Evolutionary conservation across 2,888 invertebrate genomes (phyloP).

Genomic region (Thysanoteuthis rhombus): DNA sequence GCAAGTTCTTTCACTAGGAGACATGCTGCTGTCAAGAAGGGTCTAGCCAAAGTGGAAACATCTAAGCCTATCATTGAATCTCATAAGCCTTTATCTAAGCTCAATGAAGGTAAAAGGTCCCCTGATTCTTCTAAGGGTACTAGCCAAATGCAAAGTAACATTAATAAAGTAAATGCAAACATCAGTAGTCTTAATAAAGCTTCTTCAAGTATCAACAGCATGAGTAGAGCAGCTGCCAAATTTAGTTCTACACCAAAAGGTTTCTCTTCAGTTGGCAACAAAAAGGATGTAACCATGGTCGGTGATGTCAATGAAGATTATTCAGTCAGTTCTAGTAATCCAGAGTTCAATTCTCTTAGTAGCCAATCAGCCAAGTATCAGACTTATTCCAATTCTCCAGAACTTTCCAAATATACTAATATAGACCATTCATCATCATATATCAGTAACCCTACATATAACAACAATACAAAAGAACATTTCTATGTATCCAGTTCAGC

Average conservation of each 20-base stretch:
- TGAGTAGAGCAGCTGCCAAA: not conserved
- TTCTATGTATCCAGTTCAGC: not conserved
- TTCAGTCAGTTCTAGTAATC: not conserved
- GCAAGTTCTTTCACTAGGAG: not conserved
- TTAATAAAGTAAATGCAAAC: not conserved
- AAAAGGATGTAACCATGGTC: not conserved
- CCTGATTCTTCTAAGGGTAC: not conserved
- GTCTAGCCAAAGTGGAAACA: not conserved
- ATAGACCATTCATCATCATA: not conserved
- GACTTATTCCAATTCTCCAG: not conserved
- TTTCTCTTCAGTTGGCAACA: not conserved
- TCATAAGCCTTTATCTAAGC: not conserved
- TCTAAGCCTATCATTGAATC: not conserved
- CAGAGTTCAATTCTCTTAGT: not conserved
- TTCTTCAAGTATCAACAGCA: not conserved
- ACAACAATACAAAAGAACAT: not conserved
- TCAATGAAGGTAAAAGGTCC: not conserved
- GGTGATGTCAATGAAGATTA: not conserved
- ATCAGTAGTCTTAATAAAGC: not conserved
- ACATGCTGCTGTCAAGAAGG: not conserved
- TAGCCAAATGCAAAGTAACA: not conserved
- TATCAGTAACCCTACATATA: not conserved
- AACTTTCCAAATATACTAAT: not conserved
- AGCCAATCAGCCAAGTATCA: not conserved
- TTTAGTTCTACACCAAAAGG: not conserved